Base-by-base conservation (phyloP, 2,797 vertebrate genomes). In the Gastrophryne carolinensis region DNA sequence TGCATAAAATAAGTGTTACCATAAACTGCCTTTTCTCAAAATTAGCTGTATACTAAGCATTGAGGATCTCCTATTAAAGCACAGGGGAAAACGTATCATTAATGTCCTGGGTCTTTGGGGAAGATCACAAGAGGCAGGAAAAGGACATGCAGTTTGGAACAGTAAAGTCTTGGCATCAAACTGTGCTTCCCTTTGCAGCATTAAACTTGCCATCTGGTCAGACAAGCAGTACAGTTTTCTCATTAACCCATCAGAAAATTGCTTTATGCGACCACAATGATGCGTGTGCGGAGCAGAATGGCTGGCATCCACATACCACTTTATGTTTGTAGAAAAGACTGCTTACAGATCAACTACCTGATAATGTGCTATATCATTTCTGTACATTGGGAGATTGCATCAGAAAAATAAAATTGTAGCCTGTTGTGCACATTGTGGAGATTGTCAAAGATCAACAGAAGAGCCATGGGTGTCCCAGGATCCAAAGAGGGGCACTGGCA, bases 161-260 rank as follows among this genome's bases (percentile, higher is more conserved):
- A 11, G 56, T 17, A 35, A 34, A 19, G 30, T 7, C 29, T 23
- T 21, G n/a, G 35, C 56, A 34, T 58, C 30, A 58, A 58, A 58
- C 56, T 9, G 32, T 60, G 58, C 23, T 35, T 39, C 13, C 19
- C 37, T 35, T 58, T 35, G 30, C 56, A 34, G 29, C 56, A 58
- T 58, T 58, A 58, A 30, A 35, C 30, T 32, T 11, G 29, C 56
- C 56, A 58, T 58, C 56, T 58, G 56, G 56, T 58, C 56, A 58
- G 35, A 58, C 30, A 23, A 58, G 26, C 11, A 57, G 54, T 57
- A 62, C 34, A 19, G 26, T 65, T 47, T 47, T 65, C 62, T 65
- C 41, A 65, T 65, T 49, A 49, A 19, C 62, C n/a, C 12, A 19
- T 65, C 41, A 58, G n/a, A 49, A 62, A 62, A 62, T 62, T 34